Percentiles rank a stretch among this genome's conserved stretches.
phyloP scores from a whole-genome alignment of 2,888 invertebrate species.

The Saturnia pavonia region DNA sequence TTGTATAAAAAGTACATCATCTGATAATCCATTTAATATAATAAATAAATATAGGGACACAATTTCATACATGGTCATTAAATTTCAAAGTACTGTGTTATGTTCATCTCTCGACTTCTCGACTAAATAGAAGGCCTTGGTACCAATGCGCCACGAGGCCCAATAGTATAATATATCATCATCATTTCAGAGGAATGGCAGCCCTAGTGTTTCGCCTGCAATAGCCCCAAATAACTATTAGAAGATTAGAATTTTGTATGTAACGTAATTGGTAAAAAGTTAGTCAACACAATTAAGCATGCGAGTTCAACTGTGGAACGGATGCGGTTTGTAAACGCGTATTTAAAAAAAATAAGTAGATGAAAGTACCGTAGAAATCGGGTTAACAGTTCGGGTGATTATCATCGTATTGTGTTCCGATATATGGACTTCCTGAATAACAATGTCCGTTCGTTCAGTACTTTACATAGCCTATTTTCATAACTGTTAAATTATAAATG shows the following conservation, averaged over 20 bases:
- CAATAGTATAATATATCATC: too few relatives aligned
- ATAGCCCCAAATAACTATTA: neutral
- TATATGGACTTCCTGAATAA: conserved; percentile 2
- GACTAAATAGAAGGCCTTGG: too few relatives aligned
- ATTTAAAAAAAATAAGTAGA: neutral
- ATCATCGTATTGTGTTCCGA: conserved; percentile 7
- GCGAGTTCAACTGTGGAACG: neutral
- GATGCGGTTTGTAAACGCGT: conserved; percentile 1
- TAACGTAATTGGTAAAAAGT: conserved; percentile 1
- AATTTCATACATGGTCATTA: too few relatives aligned
- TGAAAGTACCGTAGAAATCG: conserved; percentile 7
- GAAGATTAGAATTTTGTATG: neutral
- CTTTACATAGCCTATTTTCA: neutral
- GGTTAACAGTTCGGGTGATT: neutral
- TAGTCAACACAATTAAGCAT: conserved; percentile 1
- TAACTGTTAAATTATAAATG: neutral
- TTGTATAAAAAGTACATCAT: too few relatives aligned
- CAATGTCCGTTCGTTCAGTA: neutral
- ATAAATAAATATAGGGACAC: too few relatives aligned
- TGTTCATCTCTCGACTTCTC: too few relatives aligned
- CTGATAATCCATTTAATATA: too few relatives aligned
- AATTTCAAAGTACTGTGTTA: too few relatives aligned
- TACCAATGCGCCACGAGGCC: too few relatives aligned
- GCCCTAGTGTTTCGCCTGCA: too few relatives aligned
- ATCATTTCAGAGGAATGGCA: too few relatives aligned